Percentiles rank a stretch among this genome's conserved stretches.
These are phyloP conservation scores for Atherinomorus stipes DNA, from an alignment of 2,113 vertebrate species.

Conservation along the genomic window DNA sequence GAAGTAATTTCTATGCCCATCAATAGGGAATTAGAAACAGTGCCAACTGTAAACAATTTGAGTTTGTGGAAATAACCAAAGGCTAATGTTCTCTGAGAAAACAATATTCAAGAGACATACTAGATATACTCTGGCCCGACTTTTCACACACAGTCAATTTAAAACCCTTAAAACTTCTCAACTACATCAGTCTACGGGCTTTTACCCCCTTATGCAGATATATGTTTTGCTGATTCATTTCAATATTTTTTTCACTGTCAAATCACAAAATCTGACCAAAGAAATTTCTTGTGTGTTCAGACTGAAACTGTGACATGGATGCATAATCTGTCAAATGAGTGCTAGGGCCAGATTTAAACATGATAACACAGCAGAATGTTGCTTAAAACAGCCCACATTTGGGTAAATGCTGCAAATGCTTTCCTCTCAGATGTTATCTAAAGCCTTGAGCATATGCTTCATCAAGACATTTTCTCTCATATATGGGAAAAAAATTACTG, in stretches of 20 bases:
- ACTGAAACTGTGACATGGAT: slow-evolving; percentile 48
- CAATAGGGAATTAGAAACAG: too few relatives aligned
- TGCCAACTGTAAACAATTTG: too few relatives aligned
- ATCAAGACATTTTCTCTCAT: neutral
- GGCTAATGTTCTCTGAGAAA: too few relatives aligned
- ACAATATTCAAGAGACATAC: too few relatives aligned
- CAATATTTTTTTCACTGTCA: neutral
- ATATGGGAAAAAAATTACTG: too few relatives aligned
- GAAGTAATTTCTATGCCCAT: too few relatives aligned
- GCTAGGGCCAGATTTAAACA: slow-evolving; percentile 27
- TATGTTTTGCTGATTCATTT: neutral
- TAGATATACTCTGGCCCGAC: too few relatives aligned
- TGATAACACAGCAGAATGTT: slow-evolving; percentile 49
- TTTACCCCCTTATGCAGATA: neutral
- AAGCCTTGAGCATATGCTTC: neutral
- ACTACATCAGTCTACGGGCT: neutral
- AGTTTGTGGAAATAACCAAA: too few relatives aligned
- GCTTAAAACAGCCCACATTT: slow-evolving; percentile 37
- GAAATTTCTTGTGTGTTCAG: slow-evolving; percentile 38
- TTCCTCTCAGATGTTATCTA: slow-evolving; percentile 44
- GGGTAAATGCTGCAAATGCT: slow-evolving; percentile 34
- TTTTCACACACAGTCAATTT: too few relatives aligned
- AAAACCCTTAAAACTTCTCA: neutral
- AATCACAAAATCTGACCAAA: slow-evolving; percentile 40
- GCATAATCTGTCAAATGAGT: slow-evolving; percentile 1